Evolutionary conservation across 2,888 invertebrate genomes (phyloP).

Genomic region (Theristus sp.): DNA sequence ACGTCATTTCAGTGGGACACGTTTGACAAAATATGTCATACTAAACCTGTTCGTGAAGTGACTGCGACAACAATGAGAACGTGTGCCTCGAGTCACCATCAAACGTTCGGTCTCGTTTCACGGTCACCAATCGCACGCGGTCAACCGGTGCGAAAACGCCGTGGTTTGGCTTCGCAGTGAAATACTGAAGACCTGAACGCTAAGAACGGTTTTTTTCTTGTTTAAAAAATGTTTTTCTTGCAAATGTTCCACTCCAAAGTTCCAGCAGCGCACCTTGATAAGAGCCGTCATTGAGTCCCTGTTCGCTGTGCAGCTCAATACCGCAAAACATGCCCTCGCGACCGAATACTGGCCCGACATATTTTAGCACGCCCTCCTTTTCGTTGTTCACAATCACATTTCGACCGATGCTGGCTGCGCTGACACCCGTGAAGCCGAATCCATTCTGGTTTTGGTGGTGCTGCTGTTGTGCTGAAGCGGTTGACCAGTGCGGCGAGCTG

Average conservation of each 20-base stretch:
- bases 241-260: no score
- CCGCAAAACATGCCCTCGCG: constrained; percentile 46
- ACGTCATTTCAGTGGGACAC: no score
- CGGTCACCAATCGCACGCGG: constrained; percentile 32
- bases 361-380: constrained; percentile 40
- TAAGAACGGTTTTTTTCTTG: background rate
- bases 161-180: constrained; percentile 41
- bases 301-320: constrained; percentile 41
- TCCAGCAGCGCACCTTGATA: no score
- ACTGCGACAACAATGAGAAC: no score
- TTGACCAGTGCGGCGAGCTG: no score
- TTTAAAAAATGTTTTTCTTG: background rate
- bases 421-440: background rate
- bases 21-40: no score
- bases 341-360: constrained; percentile 41
- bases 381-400: constrained; percentile 34
- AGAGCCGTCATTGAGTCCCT: constrained; percentile 46
- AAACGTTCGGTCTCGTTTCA: background rate
- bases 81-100: no score
- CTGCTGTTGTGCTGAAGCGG: no score
- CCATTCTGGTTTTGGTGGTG: no score
- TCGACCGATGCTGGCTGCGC: constrained; percentile 25
- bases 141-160: constrained; percentile 46
- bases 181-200: constrained; percentile 41
- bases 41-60: no score